Base-by-base conservation (phyloP, 2,797 vertebrate genomes). In the Antrozous pallidus region DNA sequence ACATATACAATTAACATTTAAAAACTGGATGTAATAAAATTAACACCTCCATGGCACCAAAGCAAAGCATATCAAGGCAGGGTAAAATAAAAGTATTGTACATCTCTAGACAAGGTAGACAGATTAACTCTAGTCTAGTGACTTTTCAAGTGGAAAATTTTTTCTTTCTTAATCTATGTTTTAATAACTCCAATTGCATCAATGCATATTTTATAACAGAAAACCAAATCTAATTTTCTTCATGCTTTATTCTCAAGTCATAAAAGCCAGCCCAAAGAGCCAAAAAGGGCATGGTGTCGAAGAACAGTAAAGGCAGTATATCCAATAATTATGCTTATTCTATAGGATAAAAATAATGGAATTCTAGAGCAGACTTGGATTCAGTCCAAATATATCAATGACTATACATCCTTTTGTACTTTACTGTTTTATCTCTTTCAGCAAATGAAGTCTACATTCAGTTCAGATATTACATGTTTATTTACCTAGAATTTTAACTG, bases 1-100 rank as follows among this genome's bases (percentile, higher is more conserved):
- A 95, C 73, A 97, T 7, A n/a, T 69, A 94, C 87, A 97, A 93
- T 97, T 96, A 97, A 95, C 94, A 97, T 96, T 94, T 97, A 93
- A 93, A 96, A 96, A 70, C 78, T 97, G 4, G 10, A 88, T 95
- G 14, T 88, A 97, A 97, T 96, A 87, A 97, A 96, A 96, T 97
- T 96, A 97, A 88, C 49, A 95, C 54, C 47, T 96, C 82, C 88
- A 90, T 95, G 80, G 56, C 45, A 94, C 18, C 51, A 94, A 93
- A 82, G 69, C 47, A 79, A 91, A 91, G 51, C 33, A 73, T 85
- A 91, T 97, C 74, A 88, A 80, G 45, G 85, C 0, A 38, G 49
- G 42, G 6, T 0, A 70, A 92, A 45, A 14, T 8, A 56, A 89
- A 94, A 85, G 77, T 94, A 94, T 95, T 88, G 20, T 40, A 69